phyloP scores from a whole-genome alignment of 2,797 vertebrate species.

The Karalla daura region DNA sequence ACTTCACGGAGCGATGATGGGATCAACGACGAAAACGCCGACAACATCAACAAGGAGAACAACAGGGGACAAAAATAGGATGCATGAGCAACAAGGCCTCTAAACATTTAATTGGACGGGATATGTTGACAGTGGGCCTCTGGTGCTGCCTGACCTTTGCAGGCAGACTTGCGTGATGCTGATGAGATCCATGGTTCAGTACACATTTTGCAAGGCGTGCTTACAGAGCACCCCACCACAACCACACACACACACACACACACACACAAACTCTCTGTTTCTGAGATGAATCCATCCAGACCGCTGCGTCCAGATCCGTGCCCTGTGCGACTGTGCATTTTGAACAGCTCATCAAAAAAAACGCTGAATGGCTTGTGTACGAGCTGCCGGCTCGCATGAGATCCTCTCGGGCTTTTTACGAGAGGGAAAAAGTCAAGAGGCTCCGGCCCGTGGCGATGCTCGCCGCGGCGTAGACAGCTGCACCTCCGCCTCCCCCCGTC shows the following conservation, averaged over 20 bases:
- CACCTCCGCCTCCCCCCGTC: not conserved
- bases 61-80: conserved; percentile 50
- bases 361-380: conserved; percentile 31
- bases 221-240: conserved; percentile 38
- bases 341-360: conserved; percentile 49
- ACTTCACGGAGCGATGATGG: conserved; percentile 1
- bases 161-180: conserved; percentile 64
- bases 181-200: conserved; percentile 63
- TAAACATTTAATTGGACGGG: conserved; percentile 62
- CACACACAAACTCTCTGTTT: conserved; percentile 36
- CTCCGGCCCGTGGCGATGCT: not conserved
- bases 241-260: too few relatives aligned
- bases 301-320: conserved; percentile 38
- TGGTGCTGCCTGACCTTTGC: conserved; percentile 73
- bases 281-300: conserved; percentile 57
- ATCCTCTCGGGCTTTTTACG: conserved; percentile 6
- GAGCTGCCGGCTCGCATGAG: conserved; percentile 20
- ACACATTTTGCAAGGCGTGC: conserved; percentile 59
- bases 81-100: conserved; percentile 41
- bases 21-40: not conserved
- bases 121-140: conserved; percentile 68
- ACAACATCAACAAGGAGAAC: conserved; percentile 24
- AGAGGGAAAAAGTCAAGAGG: conserved; percentile 9
- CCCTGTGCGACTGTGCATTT: conserved; percentile 46
- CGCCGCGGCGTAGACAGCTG: not conserved